phyloP scores from a whole-genome alignment of 2,113 vertebrate genomes.

The Mustela nigripes region DNA sequence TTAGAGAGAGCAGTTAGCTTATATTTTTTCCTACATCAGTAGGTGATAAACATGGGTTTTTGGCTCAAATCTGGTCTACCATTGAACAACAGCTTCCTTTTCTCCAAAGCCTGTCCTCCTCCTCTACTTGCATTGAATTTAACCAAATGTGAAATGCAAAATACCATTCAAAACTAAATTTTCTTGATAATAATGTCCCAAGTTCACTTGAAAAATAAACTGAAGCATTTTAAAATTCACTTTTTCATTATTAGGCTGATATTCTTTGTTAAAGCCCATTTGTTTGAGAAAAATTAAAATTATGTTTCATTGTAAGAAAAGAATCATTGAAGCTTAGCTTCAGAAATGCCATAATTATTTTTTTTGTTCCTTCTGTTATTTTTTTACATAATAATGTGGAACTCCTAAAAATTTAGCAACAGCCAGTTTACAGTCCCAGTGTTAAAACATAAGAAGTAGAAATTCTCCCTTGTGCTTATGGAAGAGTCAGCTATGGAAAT shows the following conservation, averaged over 20 bases:
- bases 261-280: slow-evolving; percentile 46
- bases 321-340: slow-evolving; percentile 26
- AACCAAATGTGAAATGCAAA: slow-evolving; percentile 57
- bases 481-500: neutral
- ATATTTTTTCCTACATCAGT: neutral
- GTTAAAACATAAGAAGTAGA: slow-evolving; percentile 26
- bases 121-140: neutral
- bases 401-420: slow-evolving; percentile 39
- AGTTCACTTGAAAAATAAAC: slow-evolving; percentile 35
- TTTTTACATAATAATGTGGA: slow-evolving; percentile 54
- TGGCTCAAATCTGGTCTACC: neutral
- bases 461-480: neutral
- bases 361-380: slow-evolving; percentile 61
- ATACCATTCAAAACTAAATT: slow-evolving; percentile 31
- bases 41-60: neutral
- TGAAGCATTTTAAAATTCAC: slow-evolving; percentile 28
- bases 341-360: slow-evolving; percentile 59
- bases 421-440: neutral
- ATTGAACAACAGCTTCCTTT: neutral
- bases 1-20: neutral
- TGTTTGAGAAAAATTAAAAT: slow-evolving; percentile 66
- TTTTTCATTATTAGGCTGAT: slow-evolving; percentile 44
- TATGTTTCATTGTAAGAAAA: slow-evolving; percentile 63
- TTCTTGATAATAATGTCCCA: neutral
- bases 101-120: neutral